Percentiles rank a stretch among this genome's conserved stretches.
Evolutionary conservation across 2,888 invertebrate species (phyloP).

Genomic region (Drosophila buzzatii): DNA sequence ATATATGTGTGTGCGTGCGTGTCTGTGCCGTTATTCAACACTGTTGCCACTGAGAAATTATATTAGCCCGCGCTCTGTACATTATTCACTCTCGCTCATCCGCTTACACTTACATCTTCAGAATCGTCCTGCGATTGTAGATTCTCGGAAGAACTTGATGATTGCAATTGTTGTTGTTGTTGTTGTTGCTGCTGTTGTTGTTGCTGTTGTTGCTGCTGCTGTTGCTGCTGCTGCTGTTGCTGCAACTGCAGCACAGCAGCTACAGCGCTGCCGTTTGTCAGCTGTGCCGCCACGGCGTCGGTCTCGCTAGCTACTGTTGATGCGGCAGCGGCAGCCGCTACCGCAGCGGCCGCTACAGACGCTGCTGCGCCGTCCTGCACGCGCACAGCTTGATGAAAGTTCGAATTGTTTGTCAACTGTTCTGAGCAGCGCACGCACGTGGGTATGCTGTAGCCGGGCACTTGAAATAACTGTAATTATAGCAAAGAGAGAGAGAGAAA

Average conservation of each 20-base stretch:
- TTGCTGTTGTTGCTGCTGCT: conserved; percentile 39
- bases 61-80: conserved; percentile 30
- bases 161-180: conserved; percentile 78
- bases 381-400: conserved; percentile 84
- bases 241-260: conserved; percentile 64
- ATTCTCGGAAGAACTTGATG: conserved; percentile 84
- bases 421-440: conserved; percentile 85
- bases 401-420: conserved; percentile 84
- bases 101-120: conserved; percentile 78
- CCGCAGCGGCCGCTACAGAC: conserved; percentile 71
- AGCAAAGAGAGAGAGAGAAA: conserved; percentile 8
- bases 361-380: conserved; percentile 66
- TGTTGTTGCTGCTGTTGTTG: conserved; percentile 56
- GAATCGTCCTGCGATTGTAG: conserved; percentile 84
- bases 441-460: conserved; percentile 85
- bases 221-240: conserved; percentile 51
- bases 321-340: conserved; percentile 69
- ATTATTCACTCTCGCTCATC: conserved; percentile 15
- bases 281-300: conserved; percentile 66
- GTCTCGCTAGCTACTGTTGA: conserved; percentile 62
- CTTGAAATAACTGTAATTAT: conserved; percentile 84
- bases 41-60: conserved; percentile 32
- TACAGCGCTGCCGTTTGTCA: conserved; percentile 68
- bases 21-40: conserved; percentile 40
- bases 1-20: background rate